Evolutionary conservation across 2,888 invertebrate species (phyloP), one percentile per base, ranked within the genome.

Genomic region (Caenorhabditis imperialis): DNA sequence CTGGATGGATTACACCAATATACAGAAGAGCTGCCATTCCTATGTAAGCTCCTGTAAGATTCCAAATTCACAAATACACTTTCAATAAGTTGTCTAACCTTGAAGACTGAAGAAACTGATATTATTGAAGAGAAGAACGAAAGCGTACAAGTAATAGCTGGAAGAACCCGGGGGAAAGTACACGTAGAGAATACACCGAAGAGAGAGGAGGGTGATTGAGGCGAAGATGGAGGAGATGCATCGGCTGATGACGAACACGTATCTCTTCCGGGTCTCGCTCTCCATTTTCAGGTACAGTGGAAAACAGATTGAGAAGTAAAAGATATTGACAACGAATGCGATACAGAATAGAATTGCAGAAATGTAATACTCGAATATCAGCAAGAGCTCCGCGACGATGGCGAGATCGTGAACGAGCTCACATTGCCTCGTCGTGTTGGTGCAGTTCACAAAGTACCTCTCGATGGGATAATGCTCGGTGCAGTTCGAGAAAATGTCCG

Each of bases 31-130:
- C 18, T 0, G 65, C 65, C 65, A 65, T 65, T 42, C 55, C 65
- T 55, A 65, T 65, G 35, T 65, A 65, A 4, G 65, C 12, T 12
- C 62, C 62, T 63, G 27, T 12, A 62, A 23, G 30, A 6, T 6
- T 16, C 18, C 12, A 12, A 27, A 16, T 12, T 14, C 4, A 27
- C 16, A 30, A 14, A 33, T 33, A n/a, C 25, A n/a, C 12, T 20
- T 10, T 5, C 10, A 12, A 42, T 30, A 6, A 30, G 30, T 7
- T 30, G 7, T 7, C 60, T 51, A 18, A 63, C 65, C 65, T 55
- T 65, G 65, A 12, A 65, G 45, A 65, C 55, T 55, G 50, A 55
- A 65, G 27, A 65, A 65, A 16, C 48, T 50, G 25, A 55, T 55
- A 48, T 65, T 42, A 42, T 55, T 35, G 5, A 35, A 23, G 35